A percentile compares a stretch with the other conserved stretches of the same genome.
These are phyloP conservation scores for Cyaniris semiargus DNA, from an alignment of 2,888 invertebrate genomes.

Conservation along the genomic window DNA sequence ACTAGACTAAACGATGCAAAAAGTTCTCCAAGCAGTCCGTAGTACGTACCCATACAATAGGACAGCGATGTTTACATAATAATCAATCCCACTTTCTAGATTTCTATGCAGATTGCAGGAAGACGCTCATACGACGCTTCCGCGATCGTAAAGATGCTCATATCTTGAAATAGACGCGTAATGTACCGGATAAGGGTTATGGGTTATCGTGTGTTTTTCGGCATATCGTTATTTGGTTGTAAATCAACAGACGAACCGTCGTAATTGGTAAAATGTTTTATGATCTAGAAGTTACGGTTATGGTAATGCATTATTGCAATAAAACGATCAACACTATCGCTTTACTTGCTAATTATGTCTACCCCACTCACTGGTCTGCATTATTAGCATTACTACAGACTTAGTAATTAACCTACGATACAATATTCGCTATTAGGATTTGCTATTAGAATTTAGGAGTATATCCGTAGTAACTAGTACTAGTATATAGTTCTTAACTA, in stretches of 20 bases:
- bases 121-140: conserved; percentile 19
- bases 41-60: conserved; percentile 27
- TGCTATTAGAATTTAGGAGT: neutral
- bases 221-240: neutral
- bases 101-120: conserved; percentile 29
- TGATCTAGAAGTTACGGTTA: neutral
- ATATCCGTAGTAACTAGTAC: neutral
- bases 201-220: conserved; percentile 27
- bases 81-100: conserved; percentile 18
- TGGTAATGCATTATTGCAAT: neutral
- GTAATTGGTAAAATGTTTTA: neutral
- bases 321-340: neutral
- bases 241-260: neutral
- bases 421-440: neutral
- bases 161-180: conserved; percentile 19
- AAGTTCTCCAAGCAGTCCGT: neutral
- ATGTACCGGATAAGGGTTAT: conserved; percentile 25
- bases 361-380: neutral
- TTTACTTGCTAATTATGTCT: neutral
- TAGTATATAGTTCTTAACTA: neutral
- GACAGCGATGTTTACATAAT: conserved; percentile 27
- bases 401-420: neutral
- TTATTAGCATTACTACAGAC: neutral
- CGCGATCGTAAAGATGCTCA: conserved; percentile 27
- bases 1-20: neutral